phyloP scores from a whole-genome alignment of 2,888 invertebrate species.

The Dione vanillae region DNA sequence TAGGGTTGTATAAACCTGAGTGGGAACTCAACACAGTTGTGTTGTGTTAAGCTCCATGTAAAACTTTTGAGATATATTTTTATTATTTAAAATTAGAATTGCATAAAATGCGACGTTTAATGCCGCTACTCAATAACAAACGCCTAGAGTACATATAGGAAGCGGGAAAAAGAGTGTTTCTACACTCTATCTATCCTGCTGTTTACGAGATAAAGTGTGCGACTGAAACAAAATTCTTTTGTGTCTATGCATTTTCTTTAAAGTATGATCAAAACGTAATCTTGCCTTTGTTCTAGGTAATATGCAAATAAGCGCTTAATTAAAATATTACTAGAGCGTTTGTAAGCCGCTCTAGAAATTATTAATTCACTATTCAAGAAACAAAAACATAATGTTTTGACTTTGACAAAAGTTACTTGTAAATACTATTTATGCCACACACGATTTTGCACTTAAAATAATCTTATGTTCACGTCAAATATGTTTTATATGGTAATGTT shows the following conservation, averaged over 20 bases:
- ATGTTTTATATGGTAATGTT: background rate
- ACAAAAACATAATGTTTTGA: background rate
- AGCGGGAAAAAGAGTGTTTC: too few species aligned
- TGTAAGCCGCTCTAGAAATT: background rate
- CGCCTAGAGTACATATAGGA: too few species aligned
- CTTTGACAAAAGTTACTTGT: slow-evolving; percentile 3
- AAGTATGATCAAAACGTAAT: background rate
- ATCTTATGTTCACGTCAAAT: background rate
- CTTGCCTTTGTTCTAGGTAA: background rate
- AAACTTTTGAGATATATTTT: too few species aligned
- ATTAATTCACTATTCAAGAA: background rate
- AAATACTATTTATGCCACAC: background rate
- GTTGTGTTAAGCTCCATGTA: too few species aligned
- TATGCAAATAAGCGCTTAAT: slow-evolving; percentile 12
- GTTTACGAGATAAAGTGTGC: too few species aligned
- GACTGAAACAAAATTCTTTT: too few species aligned
- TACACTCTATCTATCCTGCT: too few species aligned
- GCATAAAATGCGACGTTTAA: too few species aligned
- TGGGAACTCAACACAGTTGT: too few species aligned
- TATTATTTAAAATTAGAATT: too few species aligned
- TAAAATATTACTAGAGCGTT: slow-evolving; percentile 1
- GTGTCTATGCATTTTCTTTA: background rate
- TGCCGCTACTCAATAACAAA: too few species aligned
- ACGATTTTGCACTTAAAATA: slow-evolving; percentile 14
- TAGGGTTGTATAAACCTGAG: too few species aligned